phyloP scores from a whole-genome alignment of 2,797 vertebrate genomes.

The Hybognathus amarus region DNA sequence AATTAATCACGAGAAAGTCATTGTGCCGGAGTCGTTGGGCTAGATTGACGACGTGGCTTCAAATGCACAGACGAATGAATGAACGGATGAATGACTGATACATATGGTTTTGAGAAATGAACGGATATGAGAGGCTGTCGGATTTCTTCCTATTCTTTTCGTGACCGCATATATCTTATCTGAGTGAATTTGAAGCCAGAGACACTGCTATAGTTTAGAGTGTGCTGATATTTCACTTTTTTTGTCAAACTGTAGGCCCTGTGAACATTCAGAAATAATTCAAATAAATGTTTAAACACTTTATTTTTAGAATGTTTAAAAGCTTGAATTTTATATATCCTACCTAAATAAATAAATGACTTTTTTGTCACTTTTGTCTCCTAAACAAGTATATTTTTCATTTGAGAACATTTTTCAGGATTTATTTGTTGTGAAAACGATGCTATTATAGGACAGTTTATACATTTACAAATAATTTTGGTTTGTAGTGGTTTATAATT shows the following conservation, averaged over 20 bases:
- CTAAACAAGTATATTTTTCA: background rate
- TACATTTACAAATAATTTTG: background rate
- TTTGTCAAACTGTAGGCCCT: background rate
- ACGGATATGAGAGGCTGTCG: conserved; percentile 28
- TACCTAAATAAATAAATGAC: background rate
- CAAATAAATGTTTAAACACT: background rate
- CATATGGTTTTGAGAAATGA: conserved; percentile 29
- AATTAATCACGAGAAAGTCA: conserved; percentile 43
- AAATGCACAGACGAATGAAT: conserved; percentile 34
- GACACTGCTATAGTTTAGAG: background rate
- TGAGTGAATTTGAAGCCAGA: background rate
- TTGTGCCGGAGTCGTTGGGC: conserved; percentile 4
- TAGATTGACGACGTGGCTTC: conserved; percentile 27
- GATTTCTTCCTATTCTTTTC: conserved; percentile 3
- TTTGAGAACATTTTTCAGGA: background rate
- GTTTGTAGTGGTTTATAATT: conserved; percentile 1
- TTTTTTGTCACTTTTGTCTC: background rate
- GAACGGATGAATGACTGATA: conserved; percentile 39
- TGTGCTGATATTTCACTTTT: conserved; percentile 7
- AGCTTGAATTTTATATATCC: background rate
- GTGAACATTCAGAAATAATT: background rate
- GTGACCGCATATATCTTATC: background rate
- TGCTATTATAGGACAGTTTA: background rate
- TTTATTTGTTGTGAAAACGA: background rate
- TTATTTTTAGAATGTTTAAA: background rate